Evolutionary conservation across 2,113 vertebrate species (phyloP).

Genomic region (Labeo rohita): DNA sequence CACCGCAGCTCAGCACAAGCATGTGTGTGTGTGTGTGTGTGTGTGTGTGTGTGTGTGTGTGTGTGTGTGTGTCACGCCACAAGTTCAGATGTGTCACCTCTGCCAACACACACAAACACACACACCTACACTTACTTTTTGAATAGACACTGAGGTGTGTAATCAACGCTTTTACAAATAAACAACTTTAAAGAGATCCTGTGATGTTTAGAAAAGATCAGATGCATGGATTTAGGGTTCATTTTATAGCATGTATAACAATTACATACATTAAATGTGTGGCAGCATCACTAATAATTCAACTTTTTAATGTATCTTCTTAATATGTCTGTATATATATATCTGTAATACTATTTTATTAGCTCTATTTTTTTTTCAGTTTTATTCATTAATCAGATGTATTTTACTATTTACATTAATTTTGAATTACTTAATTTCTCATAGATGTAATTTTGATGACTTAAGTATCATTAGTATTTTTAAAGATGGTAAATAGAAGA

Average conservation of each 20-base stretch:
- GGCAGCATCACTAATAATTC: background rate
- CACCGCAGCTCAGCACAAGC: conserved; percentile 13
- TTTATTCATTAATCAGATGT: background rate
- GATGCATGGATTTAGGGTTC: background rate
- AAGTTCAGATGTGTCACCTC: no score
- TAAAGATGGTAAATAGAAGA: background rate
- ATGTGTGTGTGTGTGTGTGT: background rate
- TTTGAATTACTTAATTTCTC: background rate
- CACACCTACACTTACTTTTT: background rate
- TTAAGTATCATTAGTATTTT: background rate
- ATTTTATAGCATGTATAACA: background rate
- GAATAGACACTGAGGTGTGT: background rate
- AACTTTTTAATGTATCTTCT: background rate
- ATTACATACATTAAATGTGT: background rate
- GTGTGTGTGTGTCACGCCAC: no score
- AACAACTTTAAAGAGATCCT: background rate
- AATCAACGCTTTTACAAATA: background rate
- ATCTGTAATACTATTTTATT: background rate
- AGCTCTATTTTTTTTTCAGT: background rate
- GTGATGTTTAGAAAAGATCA: background rate
- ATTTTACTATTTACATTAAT: no score
- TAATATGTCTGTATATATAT: background rate
- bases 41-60: background rate
- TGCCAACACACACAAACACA: background rate
- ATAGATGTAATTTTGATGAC: background rate